These are phyloP conservation scores for Pogonocichla stellata DNA, from an alignment of 2,113 vertebrate genomes.

Conservation along the genomic window DNA sequence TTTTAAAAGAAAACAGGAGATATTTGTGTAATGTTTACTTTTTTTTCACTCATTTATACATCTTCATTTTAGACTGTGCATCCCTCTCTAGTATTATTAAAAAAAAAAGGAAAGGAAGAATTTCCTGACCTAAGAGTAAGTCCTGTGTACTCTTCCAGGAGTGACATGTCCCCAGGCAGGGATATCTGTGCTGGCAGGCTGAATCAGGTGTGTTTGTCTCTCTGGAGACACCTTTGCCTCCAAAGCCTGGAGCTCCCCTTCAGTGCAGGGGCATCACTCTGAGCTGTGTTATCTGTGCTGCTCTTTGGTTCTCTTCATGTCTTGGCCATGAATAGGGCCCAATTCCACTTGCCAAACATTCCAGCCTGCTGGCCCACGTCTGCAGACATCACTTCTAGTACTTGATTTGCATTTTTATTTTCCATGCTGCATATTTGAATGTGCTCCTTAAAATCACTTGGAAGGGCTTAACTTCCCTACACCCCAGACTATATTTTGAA, in stretches of 20 bases:
- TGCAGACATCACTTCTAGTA: not conserved
- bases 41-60: not conserved
- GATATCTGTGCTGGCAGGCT: not conserved
- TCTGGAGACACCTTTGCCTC: not conserved
- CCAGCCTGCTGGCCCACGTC: not conserved
- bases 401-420: not conserved
- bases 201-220: not conserved
- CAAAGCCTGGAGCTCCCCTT: not conserved
- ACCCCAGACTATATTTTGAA: not conserved
- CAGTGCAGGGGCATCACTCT: not conserved
- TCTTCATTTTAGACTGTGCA: not conserved
- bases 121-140: not conserved
- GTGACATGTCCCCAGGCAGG: not conserved
- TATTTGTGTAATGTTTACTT: not conserved
- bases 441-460: not conserved
- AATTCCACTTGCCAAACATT: not conserved
- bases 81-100: not conserved
- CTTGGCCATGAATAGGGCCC: not conserved
- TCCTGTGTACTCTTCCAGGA: not conserved
- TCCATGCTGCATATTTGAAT: not conserved
- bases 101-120: not conserved
- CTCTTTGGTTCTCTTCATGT: not conserved
- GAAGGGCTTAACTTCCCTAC: not conserved
- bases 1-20: not conserved
- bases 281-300: not conserved